Base-by-base conservation (phyloP, 2,113 vertebrate genomes). In the Tyrannus savana region DNA sequence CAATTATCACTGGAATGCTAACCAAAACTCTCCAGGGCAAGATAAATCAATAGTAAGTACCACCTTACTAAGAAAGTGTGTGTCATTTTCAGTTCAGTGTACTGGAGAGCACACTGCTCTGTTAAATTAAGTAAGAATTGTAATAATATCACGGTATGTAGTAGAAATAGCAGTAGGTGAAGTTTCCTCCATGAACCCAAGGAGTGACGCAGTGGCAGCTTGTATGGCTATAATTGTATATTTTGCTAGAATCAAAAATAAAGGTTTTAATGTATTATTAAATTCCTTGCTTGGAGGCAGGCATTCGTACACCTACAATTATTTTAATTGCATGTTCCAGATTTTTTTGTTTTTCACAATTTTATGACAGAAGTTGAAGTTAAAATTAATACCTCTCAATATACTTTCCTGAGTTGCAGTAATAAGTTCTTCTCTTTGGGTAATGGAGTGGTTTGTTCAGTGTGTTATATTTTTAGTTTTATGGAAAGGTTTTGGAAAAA, bases 231-330 rank as follows among this genome's bases (percentile, higher is more conserved):
- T 98, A 98, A 98, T 98, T 99, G 98, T 97, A 98, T 98, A 99
- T 99, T 99, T 98, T 98, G 95, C 89, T 97, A 95, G 97, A 98
- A 98, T 98, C 97, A 98, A 98, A 99, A 99, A 99, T 98, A 99
- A 96, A 97, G 96, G 93, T 97, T 98, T 98, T 98, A 98, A 98
- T 98, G 98, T 98, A 98, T 98, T 98, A 98, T 98, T 98, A 98
- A 95, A 97, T 98, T 97, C 72, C 79, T 94, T 94, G 96, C 95
- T 98, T 96, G 96, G 98, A 98, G 98, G 97, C 98, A 98, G 98
- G 97, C 97, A 98, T 95, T 79, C 33, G 58, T 97, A 98, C 98
- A 98, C 97, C 98, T 98, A 98, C 98, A 98, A 98, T 98, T 96
- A 97, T 95, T 97, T 98, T 99, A 99, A 99, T 98, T 98, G 98